These are phyloP conservation scores for Stegostoma tigrinum DNA, from an alignment of 2,113 vertebrate species.

Conservation along the genomic window DNA sequence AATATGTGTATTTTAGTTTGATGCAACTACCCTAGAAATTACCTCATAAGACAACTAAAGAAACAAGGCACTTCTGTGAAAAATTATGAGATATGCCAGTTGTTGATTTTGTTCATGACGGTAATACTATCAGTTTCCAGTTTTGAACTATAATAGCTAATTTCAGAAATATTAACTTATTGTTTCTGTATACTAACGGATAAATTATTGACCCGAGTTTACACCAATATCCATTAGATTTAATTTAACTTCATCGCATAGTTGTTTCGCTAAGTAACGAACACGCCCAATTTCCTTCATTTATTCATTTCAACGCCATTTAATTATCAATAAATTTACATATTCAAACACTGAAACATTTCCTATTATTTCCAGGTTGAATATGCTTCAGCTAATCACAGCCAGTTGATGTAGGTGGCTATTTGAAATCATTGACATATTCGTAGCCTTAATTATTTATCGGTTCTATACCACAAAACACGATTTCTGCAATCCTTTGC, in stretches of 20 bases:
- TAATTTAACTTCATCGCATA: not conserved
- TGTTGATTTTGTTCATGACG: not conserved
- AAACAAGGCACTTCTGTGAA: not conserved
- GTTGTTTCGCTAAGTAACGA: not conserved
- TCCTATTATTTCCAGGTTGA: not conserved
- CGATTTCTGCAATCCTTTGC: not conserved
- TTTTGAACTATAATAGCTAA: not conserved
- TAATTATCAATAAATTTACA: not conserved
- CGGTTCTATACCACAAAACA: not conserved
- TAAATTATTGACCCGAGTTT: not conserved
- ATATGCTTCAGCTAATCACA: not conserved
- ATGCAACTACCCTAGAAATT: not conserved
- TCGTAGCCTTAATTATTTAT: not conserved
- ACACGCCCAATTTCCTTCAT: not conserved
- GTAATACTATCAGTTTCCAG: not conserved
- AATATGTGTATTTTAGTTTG: not conserved
- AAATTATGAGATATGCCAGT: not conserved
- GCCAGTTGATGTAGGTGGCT: no score
- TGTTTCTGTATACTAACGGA: not conserved
- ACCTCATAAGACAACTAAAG: not conserved
- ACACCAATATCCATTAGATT: not conserved
- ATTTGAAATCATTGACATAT: not conserved
- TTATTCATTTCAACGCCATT: not conserved
- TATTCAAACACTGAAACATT: not conserved
- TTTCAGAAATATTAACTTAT: not conserved